Conservation (phyloP, 2,113 vertebrate genomes). For the Cygnus atratus region DNA sequence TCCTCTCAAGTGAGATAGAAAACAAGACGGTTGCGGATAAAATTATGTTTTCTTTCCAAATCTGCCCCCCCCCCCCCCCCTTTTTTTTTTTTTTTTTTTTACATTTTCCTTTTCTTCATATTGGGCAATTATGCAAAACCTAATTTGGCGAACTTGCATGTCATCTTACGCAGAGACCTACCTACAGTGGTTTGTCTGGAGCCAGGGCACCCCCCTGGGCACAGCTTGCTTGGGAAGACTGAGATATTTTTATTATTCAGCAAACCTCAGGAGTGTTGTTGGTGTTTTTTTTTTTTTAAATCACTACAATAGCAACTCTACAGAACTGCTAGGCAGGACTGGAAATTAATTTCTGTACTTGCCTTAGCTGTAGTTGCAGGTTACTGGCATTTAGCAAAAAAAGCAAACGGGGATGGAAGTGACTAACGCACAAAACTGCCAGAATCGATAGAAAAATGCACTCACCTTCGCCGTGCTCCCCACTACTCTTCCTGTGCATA, state of each 20-base stretch:
- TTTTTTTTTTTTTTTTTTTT: background rate
- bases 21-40: constrained; percentile 46
- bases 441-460: background rate
- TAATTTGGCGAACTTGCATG: constrained; percentile 74
- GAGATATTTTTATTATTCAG: constrained; percentile 18
- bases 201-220: background rate
- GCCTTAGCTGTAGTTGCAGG: background rate
- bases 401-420: background rate
- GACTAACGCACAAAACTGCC: background rate
- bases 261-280: background rate
- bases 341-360: background rate
- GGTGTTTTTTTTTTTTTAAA: background rate
- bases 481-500: accelerated
- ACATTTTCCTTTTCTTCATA: background rate
- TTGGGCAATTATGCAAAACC: constrained; percentile 74
- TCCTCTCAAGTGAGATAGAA: constrained; percentile 42
- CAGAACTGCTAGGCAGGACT: background rate
- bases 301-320: constrained; percentile 3
- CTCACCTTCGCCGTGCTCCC: constrained; percentile 21
- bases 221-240: background rate
- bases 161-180: constrained; percentile 82
- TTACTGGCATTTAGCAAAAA: constrained; percentile 13
- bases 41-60: constrained; percentile 58
- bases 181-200: constrained; percentile 58
- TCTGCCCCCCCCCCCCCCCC: background rate